phyloP scores from a whole-genome alignment of 92 coral and sea anemone species.

The Parazoanthus atlanticus region DNA sequence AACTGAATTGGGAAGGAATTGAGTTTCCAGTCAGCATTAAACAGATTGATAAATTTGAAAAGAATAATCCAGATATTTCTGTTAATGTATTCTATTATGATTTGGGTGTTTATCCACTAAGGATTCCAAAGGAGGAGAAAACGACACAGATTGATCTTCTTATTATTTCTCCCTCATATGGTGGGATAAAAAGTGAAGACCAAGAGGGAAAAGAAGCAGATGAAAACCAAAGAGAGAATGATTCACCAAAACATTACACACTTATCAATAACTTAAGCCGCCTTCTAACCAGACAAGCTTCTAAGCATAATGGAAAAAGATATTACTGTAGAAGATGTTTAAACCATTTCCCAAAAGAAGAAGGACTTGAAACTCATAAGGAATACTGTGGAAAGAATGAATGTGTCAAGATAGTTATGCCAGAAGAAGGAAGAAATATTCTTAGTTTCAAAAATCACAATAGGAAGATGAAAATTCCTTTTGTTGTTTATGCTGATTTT shows the following conservation, averaged over 20 bases:
- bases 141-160: neutral
- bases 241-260: too few species aligned
- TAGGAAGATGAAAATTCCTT: constrained; percentile 6
- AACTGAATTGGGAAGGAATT: constrained; percentile 49
- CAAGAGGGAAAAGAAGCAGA: too few species aligned
- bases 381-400: neutral
- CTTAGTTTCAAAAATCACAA: constrained; percentile 1
- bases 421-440: neutral
- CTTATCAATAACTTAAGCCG: neutral
- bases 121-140: constrained; percentile 18
- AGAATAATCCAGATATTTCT: constrained; percentile 23
- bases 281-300: neutral
- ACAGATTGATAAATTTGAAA: constrained; percentile 47
- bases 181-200: too few species aligned
- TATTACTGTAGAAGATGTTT: neutral
- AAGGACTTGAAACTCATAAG: neutral
- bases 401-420: neutral
- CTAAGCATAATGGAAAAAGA: neutral
- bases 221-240: too few species aligned
- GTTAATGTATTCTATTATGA: constrained; percentile 53
- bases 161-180: too few species aligned
- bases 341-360: neutral
- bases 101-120: constrained; percentile 32
- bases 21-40: constrained; percentile 49
- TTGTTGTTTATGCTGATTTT: constrained; percentile 34